Evolutionary conservation across 2,888 invertebrate species (phyloP), one percentile per base, ranked within the genome.

Genomic region (Xanthia togata): DNA sequence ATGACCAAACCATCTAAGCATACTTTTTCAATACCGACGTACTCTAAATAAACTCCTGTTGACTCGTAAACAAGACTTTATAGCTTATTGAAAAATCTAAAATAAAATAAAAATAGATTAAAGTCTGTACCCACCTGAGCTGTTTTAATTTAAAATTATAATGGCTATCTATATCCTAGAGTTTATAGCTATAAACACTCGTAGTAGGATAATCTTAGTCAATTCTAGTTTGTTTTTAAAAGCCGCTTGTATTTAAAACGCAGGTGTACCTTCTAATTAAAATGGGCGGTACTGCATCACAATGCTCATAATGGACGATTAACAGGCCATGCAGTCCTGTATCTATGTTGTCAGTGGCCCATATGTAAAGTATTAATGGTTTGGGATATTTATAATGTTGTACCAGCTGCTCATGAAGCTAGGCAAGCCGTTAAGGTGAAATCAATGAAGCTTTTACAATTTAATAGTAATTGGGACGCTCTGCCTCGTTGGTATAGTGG

Each of bases 261-360:
- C 82, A 81, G 76, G n/a, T 76, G 82, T 47, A 62, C 17, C 4
- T 8, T 64, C 26, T 59, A 53, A 74, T 80, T 62, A 74, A 74
- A 81, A 65, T 53, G 26, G 31, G 81, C 35, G 53, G 9, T 2
- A 4, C n/a, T 44, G 26, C 59, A 72, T 53, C 41, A 38, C 53
- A 26, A 14, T 53, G 14, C 8, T 70, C 9, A 41, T 76, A 70
- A 50, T 70, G n/a, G 47, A 78, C n/a, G 31, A 57, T 70, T 70
- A 79, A 70, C 31, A n/a, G 23, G 5, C 8, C 31, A 41, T n/a
- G 47, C 20, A 57, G 31, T 76, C 60, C 14, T 73, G 2, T 44
- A 53, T 17, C 26, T 35, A 50, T 35, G 50, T 50, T 41, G 50
- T 70, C 47, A 38, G 4, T 31, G 17, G 20, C 9, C 26, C 26